Evolutionary conservation across 1,140 invertebrate genomes (phyloP).

Genomic region (Drosophila tsacasi): DNA sequence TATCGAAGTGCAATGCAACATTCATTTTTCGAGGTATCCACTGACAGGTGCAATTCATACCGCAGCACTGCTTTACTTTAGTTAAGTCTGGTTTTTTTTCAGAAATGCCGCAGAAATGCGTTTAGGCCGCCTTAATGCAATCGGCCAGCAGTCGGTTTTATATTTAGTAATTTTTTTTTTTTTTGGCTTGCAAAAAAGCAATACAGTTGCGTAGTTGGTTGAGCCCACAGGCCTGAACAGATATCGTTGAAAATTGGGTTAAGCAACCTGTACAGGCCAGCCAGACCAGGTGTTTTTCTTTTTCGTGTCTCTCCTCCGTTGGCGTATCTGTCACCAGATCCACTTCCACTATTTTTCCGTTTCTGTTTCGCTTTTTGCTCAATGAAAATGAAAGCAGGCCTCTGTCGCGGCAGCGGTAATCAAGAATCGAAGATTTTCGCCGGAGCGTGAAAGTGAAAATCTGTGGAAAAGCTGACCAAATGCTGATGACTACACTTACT

Average conservation of each 20-base stretch:
- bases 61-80: constrained; percentile 30
- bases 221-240: constrained; percentile 60
- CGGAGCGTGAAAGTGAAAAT: constrained; percentile 73
- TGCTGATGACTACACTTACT: constrained; percentile 42
- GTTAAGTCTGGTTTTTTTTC: constrained; percentile 39
- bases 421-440: constrained; percentile 74
- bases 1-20: constrained; percentile 28
- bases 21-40: constrained; percentile 52
- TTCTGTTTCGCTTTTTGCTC: constrained; percentile 59
- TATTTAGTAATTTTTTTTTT: constrained; percentile 1
- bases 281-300: constrained; percentile 32
- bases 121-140: constrained; percentile 47
- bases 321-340: constrained; percentile 46
- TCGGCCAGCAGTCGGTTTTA: constrained; percentile 24
- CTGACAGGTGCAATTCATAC: constrained; percentile 64
- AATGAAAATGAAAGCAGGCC: constrained; percentile 82
- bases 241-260: constrained; percentile 76
- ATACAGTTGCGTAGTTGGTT: constrained; percentile 63
- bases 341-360: constrained; percentile 47
- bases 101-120: constrained; percentile 54
- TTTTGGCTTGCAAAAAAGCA: constrained; percentile 17
- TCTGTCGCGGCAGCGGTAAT: constrained; percentile 28
- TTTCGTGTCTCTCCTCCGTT: constrained; percentile 6
- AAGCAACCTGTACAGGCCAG: constrained; percentile 57
- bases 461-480: constrained; percentile 38